phyloP scores from a whole-genome alignment of 2,113 vertebrate genomes.

The Scophthalmus maximus region DNA sequence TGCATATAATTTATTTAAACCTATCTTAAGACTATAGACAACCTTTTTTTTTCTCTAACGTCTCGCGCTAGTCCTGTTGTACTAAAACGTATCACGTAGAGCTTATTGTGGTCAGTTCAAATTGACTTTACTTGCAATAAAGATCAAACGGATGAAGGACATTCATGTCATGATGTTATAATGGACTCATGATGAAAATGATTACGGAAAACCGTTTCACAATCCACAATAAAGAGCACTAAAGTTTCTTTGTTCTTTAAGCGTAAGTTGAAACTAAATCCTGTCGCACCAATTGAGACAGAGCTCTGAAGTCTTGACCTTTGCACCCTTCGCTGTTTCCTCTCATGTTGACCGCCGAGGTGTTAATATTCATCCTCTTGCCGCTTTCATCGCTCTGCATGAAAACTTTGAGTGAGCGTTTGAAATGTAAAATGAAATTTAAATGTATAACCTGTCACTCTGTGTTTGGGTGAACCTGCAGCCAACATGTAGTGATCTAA shows the following conservation, averaged over 20 bases:
- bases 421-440: constrained; percentile 70
- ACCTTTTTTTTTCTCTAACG: not conserved
- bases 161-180: not conserved
- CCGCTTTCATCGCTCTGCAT: not conserved
- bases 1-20: not conserved
- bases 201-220: not conserved
- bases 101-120: too few species aligned
- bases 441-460: constrained; percentile 92
- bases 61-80: not conserved
- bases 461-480: constrained; percentile 92
- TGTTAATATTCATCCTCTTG: constrained; percentile 11
- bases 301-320: not conserved
- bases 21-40: not conserved
- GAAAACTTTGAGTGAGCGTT: not conserved
- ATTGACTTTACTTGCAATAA: too few species aligned
- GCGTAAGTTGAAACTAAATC: not conserved
- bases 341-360: not conserved
- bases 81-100: not conserved
- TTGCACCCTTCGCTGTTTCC: not conserved
- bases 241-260: not conserved
- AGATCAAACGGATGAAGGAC: too few species aligned
- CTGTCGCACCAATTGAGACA: not conserved
- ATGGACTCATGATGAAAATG: not conserved
- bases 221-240: not conserved
- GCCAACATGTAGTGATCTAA: constrained; percentile 88